A percentile compares a stretch with the other conserved stretches of the same genome.
phyloP scores from a whole-genome alignment of 1,140 invertebrate species.

The Drosophila simulans region DNA sequence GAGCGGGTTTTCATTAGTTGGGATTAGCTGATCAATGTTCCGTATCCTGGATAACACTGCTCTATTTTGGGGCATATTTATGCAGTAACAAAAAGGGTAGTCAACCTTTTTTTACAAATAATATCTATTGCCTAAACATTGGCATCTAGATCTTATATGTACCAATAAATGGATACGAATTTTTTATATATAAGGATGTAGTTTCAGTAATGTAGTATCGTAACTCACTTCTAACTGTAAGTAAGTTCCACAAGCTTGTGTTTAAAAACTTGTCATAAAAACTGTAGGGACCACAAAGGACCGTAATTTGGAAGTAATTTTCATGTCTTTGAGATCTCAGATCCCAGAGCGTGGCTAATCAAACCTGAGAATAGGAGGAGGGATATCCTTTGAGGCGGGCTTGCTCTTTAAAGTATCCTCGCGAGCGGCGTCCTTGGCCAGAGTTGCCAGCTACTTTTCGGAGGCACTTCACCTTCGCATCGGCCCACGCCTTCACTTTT shows the following conservation, averaged over 20 bases:
- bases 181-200: too few relatives aligned
- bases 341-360: conserved; percentile 59
- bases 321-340: conserved; percentile 19
- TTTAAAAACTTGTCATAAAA: background rate
- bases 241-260: background rate
- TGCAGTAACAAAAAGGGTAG: background rate
- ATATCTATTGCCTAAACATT: background rate
- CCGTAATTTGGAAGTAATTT: conserved; percentile 9
- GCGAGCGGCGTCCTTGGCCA: conserved; percentile 27
- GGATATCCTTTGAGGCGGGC: conserved; percentile 7
- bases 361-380: conserved; percentile 36
- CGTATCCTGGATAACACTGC: conserved; percentile 22
- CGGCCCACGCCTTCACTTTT: conserved; percentile 9
- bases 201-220: background rate
- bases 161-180: too few relatives aligned
- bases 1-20: conserved; percentile 63
- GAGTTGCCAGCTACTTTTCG: conserved; percentile 51
- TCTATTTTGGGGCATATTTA: background rate
- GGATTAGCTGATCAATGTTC: conserved; percentile 52
- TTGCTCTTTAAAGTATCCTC: conserved; percentile 8
- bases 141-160: too few relatives aligned
- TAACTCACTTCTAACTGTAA: background rate
- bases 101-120: too few relatives aligned
- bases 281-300: conserved; percentile 15
- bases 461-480: conserved; percentile 39